Base-by-base conservation (phyloP, 2,797 vertebrate species). In the Chrosomus eos region DNA sequence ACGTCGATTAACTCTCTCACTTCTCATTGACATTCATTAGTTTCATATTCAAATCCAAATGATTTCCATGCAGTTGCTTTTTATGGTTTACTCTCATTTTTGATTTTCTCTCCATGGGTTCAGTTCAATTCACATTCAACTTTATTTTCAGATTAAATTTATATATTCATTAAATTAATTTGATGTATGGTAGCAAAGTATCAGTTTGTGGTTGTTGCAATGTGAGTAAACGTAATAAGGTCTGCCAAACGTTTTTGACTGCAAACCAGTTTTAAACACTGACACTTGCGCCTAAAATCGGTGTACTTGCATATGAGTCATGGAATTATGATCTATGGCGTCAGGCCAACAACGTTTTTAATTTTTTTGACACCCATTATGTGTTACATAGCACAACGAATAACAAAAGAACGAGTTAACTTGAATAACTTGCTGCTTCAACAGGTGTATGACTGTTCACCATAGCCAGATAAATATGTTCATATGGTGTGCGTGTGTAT, bases 401-500 rank as follows among this genome's bases (percentile, higher is more conserved):
- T 58, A 60, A 77, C 14, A 40, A 77, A 43, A 40, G 26, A 4
- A 45, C 1, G 3, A 45, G 26, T 11, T 45, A 67, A 66, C 77
- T 80, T 80, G 60, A 66, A 51, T 33, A 80, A 51, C 62, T 80
- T 73, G 80, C 68, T 72, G 18, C 26, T 66, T 66, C 71, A 75
- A n/a, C 68, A 72, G 68, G 68, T 81, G 53, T 60, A 72, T 48
- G 33, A 66, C 23, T 23, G 10, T 76, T 31, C 23, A 83, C 26
- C 64, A 43, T 33, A 2, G 48, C 18, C 36, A 40, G n/a, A 83
- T 43, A 7, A 45, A 43, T 68, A 14, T n/a, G 13, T 45, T 19
- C 10, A 13, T 21, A 31, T 70, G 82, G 31, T 68, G 23, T 55
- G 14, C 1, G 66, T 45, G 36, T 71, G 51, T 71, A 36, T 67